Conservation (phyloP, 2,888 invertebrate genomes). For the Imbricaverruca yamaguchii region DNA sequence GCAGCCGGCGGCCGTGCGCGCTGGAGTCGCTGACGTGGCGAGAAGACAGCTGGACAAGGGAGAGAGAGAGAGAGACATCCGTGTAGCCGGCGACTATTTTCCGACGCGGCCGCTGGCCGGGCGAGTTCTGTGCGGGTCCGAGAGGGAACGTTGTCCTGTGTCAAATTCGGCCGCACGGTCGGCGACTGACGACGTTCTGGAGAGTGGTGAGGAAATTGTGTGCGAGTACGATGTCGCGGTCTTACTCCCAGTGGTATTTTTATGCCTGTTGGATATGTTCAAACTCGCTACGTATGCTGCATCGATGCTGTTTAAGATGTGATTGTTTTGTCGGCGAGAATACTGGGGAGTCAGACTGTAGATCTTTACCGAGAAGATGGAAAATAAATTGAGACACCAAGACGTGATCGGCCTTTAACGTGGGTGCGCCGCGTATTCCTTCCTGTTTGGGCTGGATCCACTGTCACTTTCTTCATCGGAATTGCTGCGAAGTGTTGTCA, state of each 20-base stretch:
- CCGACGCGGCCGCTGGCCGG: background rate
- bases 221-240: background rate
- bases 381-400: constrained; percentile 7
- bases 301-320: background rate
- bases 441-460: too few relatives aligned
- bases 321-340: constrained; percentile 19
- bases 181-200: background rate
- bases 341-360: constrained; percentile 6
- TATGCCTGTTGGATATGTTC: constrained; percentile 12
- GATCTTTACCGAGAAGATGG: background rate
- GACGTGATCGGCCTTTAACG: too few relatives aligned
- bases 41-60: background rate
- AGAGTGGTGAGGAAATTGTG: background rate
- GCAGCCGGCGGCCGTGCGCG: background rate
- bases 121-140: too few relatives aligned
- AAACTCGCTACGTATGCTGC: background rate
- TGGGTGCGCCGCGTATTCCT: too few relatives aligned
- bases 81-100: background rate
- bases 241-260: constrained; percentile 6
- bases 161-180: background rate
- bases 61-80: too few relatives aligned
- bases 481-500: too few relatives aligned
- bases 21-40: background rate
- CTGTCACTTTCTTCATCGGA: too few relatives aligned
- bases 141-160: background rate